Base-by-base conservation (phyloP, 2,113 vertebrate species). In the Theristicus caerulescens region DNA sequence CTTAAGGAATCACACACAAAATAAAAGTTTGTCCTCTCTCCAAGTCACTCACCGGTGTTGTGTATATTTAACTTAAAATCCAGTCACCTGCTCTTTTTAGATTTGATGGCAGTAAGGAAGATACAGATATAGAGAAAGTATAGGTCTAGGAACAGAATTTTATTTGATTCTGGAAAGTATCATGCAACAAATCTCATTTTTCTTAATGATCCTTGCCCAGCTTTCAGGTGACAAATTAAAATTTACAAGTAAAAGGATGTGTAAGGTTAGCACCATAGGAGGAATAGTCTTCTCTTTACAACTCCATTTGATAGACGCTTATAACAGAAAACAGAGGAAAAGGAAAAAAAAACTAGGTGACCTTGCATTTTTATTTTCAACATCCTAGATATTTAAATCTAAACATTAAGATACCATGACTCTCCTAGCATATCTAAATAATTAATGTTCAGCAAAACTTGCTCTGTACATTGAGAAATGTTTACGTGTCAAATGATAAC, bases 101-200 rank as follows among this genome's bases (percentile, higher is more conserved):
- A 51, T 57, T 40, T 51, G 46, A 54, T 42, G 38, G 13, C 57
- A 93, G 57, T 57, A 90, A 90, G 86, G 54, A 95, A 87, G 49
- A 89, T 91, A 84, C 65, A 87, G 92, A 87, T 67, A 67, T 29
- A 96, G 73, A 95, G 83, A 69, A 93, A 81, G 40, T 29, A 38
- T 2, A 84, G 70, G 52, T 87, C 73, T 62, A 84, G 40, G 31
- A 95, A 93, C 17, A 91, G 73, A 65, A 79, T 94, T 95, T 97
- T 95, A 96, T 94, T 96, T 74, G 13, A 78, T 71, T 92, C 80
- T 78, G 70, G 66, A 88, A 92, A 88, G 49, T 42, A 78, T 72
- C 94, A 94, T 91, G 92, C 88, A 90, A 57, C 61, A 93, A 62
- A 17, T 88, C 6, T 54, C 15, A 9, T 7, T 36, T 49, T 58